Conservation (phyloP, 2,797 vertebrate species). For the Pipistrellus nathusii region DNA sequence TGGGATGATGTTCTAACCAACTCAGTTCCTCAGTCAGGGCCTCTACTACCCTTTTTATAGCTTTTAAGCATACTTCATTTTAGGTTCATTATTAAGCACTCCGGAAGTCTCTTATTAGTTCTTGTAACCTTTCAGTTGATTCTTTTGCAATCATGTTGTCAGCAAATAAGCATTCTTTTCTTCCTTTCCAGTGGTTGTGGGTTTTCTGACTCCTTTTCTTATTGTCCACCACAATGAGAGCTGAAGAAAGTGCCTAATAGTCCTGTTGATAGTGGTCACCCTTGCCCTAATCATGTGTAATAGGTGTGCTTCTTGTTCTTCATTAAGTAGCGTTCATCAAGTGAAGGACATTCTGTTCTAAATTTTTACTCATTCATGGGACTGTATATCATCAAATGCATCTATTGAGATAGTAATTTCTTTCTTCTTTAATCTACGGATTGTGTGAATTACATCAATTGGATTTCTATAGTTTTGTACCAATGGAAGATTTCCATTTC, state of each 20-base stretch:
- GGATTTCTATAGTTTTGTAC: conserved; percentile 29
- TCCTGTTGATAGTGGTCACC: not conserved
- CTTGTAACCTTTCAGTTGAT: conserved; percentile 10
- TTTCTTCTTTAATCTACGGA: not conserved
- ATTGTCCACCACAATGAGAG: not conserved
- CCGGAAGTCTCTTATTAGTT: conserved; percentile 19
- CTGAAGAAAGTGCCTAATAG: not conserved
- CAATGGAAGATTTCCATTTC: not conserved
- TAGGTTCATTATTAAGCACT: not conserved
- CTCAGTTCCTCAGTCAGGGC: no score
- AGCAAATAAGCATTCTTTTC: conserved; percentile 13
- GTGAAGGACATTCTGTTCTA: not conserved
- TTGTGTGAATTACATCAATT: not conserved
- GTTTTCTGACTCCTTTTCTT: not conserved
- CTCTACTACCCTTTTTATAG: not conserved
- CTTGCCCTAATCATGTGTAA: not conserved
- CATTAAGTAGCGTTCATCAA: not conserved
- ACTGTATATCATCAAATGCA: not conserved
- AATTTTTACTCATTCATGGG: not conserved
- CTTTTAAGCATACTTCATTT: not conserved
- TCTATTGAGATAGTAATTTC: not conserved
- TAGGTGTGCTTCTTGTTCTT: not conserved
- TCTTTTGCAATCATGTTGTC: not conserved
- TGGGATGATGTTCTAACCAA: no score
- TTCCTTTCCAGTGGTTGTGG: not conserved